Evolutionary conservation across 2,797 vertebrate genomes (phyloP).

Genomic region (Chloroceryle amazona): DNA sequence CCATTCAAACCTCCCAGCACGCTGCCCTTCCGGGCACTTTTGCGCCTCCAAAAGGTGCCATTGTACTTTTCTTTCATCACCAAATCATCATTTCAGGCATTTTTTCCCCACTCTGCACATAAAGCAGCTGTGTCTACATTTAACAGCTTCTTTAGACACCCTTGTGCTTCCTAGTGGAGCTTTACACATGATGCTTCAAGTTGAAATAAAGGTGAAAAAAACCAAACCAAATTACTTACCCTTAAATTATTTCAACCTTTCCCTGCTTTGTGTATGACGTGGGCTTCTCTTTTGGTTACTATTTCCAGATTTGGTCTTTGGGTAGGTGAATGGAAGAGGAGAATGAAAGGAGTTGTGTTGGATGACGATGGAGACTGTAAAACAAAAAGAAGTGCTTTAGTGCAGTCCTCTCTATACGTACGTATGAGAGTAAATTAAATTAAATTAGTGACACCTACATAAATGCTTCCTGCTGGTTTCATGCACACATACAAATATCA

Average conservation of each 20-base stretch:
- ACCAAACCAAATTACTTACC: slow-evolving; percentile 48
- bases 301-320: slow-evolving; percentile 71
- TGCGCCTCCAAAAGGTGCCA: background rate
- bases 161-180: background rate
- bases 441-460: slow-evolving; percentile 72
- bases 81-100: background rate
- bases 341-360: slow-evolving; percentile 59
- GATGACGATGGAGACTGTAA: slow-evolving; percentile 61
- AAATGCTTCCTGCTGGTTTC: slow-evolving; percentile 64
- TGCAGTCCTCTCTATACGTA: background rate
- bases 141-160: background rate
- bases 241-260: slow-evolving; percentile 67
- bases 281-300: slow-evolving; percentile 66
- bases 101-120: background rate
- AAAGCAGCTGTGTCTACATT: background rate
- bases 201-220: background rate
- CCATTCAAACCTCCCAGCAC: background rate
- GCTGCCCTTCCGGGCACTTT: background rate
- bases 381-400: slow-evolving; percentile 68
- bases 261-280: slow-evolving; percentile 38
- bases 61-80: background rate
- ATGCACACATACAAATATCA: slow-evolving; percentile 61
- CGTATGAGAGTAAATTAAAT: slow-evolving; percentile 63
- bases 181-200: background rate
- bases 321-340: slow-evolving; percentile 67